Conservation (phyloP, 1,140 invertebrate species). For the Drosophila mayri region DNA sequence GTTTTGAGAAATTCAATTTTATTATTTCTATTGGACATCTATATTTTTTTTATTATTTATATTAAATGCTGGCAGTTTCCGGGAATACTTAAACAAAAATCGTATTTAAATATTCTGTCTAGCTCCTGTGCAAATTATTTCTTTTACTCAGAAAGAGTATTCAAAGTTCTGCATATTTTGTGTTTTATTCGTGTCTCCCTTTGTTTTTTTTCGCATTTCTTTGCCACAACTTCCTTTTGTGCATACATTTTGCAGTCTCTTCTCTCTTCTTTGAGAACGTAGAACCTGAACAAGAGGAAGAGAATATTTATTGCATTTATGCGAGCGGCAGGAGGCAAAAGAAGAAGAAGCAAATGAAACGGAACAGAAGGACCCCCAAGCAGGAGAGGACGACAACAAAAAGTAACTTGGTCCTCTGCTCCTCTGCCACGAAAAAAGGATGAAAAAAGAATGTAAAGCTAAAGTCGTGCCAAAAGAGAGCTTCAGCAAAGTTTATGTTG, state of each 20-base stretch:
- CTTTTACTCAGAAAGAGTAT: not conserved
- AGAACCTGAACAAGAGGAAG: slow-evolving; percentile 13
- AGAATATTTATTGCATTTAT: slow-evolving; percentile 74
- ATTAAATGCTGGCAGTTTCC: no score
- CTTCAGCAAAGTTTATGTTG: slow-evolving; percentile 39
- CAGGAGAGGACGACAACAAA: slow-evolving; percentile 22
- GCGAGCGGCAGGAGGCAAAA: slow-evolving; percentile 16
- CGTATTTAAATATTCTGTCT: no score
- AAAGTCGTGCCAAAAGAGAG: slow-evolving; percentile 40
- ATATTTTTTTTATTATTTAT: no score
- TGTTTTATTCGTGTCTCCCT: slow-evolving; percentile 19
- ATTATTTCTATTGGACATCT: no score
- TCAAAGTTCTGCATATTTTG: not conserved
- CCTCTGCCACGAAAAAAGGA: not conserved
- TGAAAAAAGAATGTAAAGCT: not conserved
- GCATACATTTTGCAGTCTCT: slow-evolving; percentile 46
- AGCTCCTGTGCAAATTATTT: no score
- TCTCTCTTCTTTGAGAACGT: slow-evolving; percentile 13
- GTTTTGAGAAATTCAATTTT: no score
- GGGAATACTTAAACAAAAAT: no score
- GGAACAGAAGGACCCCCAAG: slow-evolving; percentile 21
- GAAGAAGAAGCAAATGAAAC: slow-evolving; percentile 8
- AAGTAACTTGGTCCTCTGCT: slow-evolving; percentile 12
- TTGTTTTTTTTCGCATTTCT: slow-evolving; percentile 24
- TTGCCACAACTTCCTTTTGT: slow-evolving; percentile 55